Base-by-base conservation (phyloP, 2,113 vertebrate genomes). In the Anser cygnoides region DNA sequence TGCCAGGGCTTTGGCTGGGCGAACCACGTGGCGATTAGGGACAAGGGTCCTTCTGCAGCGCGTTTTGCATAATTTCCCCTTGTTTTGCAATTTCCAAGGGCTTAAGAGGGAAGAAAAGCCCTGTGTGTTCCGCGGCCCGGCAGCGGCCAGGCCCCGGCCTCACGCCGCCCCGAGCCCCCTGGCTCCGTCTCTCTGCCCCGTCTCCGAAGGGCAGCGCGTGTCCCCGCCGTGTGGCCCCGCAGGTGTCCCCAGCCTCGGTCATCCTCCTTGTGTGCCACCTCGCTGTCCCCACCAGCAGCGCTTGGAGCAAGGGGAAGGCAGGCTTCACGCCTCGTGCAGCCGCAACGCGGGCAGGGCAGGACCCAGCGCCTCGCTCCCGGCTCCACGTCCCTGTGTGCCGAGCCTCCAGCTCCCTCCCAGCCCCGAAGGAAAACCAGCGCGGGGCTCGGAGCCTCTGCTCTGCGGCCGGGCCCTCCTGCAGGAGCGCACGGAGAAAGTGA, bases 41-140 rank as follows among this genome's bases (percentile, higher is more conserved):
- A 94, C 90, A 95, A 95, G 96, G 93, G 92, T 95, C 95, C 66
- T 95, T 89, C 77, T 82, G 63, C 90, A 73, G 90, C 70, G 73
- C 49, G 89, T 76, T 96, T 95, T 72, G 92, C 89, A 93, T 62
- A 89, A 96, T 87, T 96, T 89, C 77, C 71, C 89, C 95, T 91
- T 94, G 95, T 97, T 96, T 93, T 95, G 96, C 92, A 93, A 92
- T 82, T 92, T 89, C 66, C 5, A 8, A 89, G 54, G 35, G 77
- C 80, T 92, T 89, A 90, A 44, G 74, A 1, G 1, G 93, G 66
- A 77, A 96, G 88, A 90, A 95, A 95, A 96, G 66, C 91, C 54
- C 74, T 57, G 76, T 33, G 94, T 84, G 63, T 17, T 57, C 79
- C 5, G 1, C 16, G 65, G 15, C 77, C 50, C 59, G 29, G 72